These are phyloP conservation scores for Limnephilus lunatus DNA, from an alignment of 2,888 invertebrate genomes.

Conservation along the genomic window DNA sequence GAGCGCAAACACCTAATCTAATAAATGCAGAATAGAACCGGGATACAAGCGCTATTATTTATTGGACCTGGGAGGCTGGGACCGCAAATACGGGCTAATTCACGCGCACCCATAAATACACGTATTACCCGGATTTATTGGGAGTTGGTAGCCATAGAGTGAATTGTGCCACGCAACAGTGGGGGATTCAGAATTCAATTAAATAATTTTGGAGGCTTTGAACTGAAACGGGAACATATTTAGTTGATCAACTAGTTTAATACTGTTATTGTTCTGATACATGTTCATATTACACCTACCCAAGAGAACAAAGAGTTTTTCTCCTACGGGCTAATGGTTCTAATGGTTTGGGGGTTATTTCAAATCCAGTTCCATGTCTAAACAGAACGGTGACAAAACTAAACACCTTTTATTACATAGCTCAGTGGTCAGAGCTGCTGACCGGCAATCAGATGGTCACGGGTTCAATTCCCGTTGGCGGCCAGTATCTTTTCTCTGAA, in stretches of 20 bases:
- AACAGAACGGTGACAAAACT: too few relatives aligned
- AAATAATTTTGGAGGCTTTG: neutral
- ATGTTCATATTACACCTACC: neutral
- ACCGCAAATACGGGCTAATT: constrained; percentile 46
- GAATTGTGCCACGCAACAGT: neutral
- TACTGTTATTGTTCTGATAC: neutral
- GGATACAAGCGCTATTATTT: constrained; percentile 34
- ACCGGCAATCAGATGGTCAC: too few relatives aligned
- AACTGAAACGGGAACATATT: neutral
- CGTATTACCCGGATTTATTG: constrained; percentile 38
- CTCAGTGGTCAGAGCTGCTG: too few relatives aligned
- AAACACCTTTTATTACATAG: too few relatives aligned
- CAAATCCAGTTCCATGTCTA: too few relatives aligned
- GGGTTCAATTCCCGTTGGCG: too few relatives aligned
- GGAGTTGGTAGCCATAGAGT: neutral
- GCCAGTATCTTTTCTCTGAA: too few relatives aligned
- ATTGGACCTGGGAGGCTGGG: constrained; percentile 13
- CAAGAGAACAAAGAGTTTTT: too few relatives aligned
- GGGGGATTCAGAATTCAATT: neutral
- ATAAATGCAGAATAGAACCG: constrained; percentile 47
- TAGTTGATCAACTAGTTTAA: neutral
- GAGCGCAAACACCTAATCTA: constrained; percentile 49
- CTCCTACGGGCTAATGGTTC: too few relatives aligned
- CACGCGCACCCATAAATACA: constrained; percentile 35
- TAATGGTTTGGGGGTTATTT: too few relatives aligned